Conservation (phyloP, 2,797 vertebrate species). For the Cossypha polioptera region DNA sequence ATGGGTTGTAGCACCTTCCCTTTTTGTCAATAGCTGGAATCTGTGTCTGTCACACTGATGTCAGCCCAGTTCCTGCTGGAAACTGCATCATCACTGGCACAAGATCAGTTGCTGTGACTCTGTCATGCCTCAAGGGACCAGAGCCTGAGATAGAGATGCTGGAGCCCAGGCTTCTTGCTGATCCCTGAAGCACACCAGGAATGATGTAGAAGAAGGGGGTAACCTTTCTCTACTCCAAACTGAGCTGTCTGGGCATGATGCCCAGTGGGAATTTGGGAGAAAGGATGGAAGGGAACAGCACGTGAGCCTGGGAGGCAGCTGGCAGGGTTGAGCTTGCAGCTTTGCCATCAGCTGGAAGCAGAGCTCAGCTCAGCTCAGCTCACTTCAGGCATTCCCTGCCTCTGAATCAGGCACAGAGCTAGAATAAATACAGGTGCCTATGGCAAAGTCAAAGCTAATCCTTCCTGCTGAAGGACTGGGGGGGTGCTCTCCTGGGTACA, state of each 20-base stretch:
- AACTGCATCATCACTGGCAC: not conserved
- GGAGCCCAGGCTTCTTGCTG: not conserved
- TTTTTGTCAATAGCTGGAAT: not conserved
- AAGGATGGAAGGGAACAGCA: not conserved
- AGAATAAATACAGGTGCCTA: not conserved
- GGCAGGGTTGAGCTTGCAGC: fast-evolving
- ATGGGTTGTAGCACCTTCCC: not conserved
- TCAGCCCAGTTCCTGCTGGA: not conserved
- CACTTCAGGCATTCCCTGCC: not conserved
- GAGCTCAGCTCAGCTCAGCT: not conserved
- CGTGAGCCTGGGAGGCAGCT: fast-evolving
- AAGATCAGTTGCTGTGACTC: not conserved
- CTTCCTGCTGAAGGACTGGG: not conserved
- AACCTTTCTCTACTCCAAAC: not conserved
- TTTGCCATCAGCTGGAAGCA: not conserved
- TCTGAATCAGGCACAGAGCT: not conserved
- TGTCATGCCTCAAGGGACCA: not conserved
- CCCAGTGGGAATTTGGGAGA: not conserved
- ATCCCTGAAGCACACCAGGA: not conserved
- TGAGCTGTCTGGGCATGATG: not conserved
- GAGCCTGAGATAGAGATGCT: fast-evolving
- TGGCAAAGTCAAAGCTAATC: not conserved
- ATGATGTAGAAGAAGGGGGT: not conserved
- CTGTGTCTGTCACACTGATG: not conserved
- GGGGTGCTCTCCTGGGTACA: not conserved